These are phyloP conservation scores for Megalops atlanticus DNA, from an alignment of 2,113 vertebrate species.

Conservation along the genomic window DNA sequence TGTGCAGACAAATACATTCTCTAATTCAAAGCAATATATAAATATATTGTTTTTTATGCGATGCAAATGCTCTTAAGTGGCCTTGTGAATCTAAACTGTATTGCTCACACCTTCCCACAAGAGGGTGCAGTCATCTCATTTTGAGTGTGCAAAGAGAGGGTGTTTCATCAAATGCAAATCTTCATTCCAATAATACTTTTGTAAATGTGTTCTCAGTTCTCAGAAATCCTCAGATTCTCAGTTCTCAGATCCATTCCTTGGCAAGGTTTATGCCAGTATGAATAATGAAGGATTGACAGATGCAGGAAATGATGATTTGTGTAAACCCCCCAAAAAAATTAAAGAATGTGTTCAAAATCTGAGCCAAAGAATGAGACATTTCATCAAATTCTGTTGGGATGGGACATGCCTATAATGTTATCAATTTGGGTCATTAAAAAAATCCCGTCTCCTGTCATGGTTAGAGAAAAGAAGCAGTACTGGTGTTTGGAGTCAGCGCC, in stretches of 20 bases:
- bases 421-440: background rate
- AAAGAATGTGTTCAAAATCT: background rate
- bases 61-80: background rate
- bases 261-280: background rate
- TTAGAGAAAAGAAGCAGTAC: constrained; percentile 39
- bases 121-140: background rate
- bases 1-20: constrained; percentile 4
- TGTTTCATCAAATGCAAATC: background rate
- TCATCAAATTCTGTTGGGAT: background rate
- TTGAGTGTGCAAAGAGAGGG: background rate
- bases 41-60: background rate
- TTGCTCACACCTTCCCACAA: background rate
- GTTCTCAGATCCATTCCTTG: background rate
- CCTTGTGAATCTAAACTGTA: background rate
- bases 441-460: background rate
- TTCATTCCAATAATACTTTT: background rate
- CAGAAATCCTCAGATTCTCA: background rate
- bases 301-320: too few relatives aligned
- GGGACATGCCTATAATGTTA: background rate
- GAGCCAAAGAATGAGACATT: too few relatives aligned
- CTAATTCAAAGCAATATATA: constrained; percentile 22
- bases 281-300: background rate
- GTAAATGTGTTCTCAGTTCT: background rate
- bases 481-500: constrained; percentile 36
- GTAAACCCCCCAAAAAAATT: background rate